phyloP scores from a whole-genome alignment of 2,888 invertebrate genomes.

The Allophyes oxyacanthae region DNA sequence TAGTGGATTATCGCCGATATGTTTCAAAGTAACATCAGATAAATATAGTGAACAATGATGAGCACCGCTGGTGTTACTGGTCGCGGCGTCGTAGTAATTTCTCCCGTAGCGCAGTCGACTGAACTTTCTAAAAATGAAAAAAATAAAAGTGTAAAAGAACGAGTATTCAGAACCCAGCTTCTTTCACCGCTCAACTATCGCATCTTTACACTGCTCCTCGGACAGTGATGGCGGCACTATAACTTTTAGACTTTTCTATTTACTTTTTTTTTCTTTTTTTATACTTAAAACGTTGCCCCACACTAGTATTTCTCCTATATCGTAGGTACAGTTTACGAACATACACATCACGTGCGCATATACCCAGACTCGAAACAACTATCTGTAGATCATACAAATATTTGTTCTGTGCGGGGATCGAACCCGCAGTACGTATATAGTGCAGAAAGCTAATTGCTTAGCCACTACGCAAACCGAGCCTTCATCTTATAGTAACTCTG shows the following conservation, averaged over 20 bases:
- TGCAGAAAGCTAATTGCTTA: too few relatives aligned
- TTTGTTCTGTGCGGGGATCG: too few relatives aligned
- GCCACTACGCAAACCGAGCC: too few relatives aligned
- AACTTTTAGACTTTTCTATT: slow-evolving; percentile 57
- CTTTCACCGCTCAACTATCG: slow-evolving; percentile 86
- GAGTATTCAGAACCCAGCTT: slow-evolving; percentile 83
- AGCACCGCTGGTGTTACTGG: slow-evolving; percentile 78
- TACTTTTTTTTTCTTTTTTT: too few relatives aligned
- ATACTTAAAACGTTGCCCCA: too few relatives aligned
- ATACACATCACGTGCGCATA: too few relatives aligned
- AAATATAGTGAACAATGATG: slow-evolving; percentile 79
- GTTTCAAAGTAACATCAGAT: slow-evolving; percentile 68
- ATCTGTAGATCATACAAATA: too few relatives aligned
- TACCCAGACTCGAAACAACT: too few relatives aligned
- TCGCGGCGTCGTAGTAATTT: slow-evolving; percentile 78
- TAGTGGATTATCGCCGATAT: slow-evolving; percentile 44
- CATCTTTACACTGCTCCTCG: slow-evolving; percentile 69
- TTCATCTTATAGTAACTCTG: slow-evolving; percentile 40
- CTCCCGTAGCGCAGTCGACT: slow-evolving; percentile 84
- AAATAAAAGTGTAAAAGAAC: slow-evolving; percentile 85
- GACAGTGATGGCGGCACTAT: slow-evolving; percentile 54
- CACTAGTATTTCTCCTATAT: too few relatives aligned
- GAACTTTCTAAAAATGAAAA: slow-evolving; percentile 88
- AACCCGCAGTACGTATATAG: too few relatives aligned
- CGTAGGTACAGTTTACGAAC: too few relatives aligned